Percentiles rank a stretch among this genome's conserved stretches.
phyloP scores from a whole-genome alignment of 2,113 vertebrate species.

The Stomatorhinus ivindoensis region DNA sequence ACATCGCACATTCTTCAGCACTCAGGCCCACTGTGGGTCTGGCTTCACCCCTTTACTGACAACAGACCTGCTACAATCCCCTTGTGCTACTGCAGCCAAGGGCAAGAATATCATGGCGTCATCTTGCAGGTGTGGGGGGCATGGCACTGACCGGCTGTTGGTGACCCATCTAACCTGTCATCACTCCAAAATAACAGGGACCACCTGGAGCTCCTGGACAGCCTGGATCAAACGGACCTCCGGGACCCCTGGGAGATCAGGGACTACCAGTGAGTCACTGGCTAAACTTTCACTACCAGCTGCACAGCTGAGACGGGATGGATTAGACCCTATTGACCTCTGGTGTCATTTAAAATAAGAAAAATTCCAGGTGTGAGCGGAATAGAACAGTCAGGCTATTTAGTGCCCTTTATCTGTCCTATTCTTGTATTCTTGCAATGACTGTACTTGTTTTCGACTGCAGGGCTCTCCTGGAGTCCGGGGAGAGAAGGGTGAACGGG shows the following conservation, averaged over 20 bases:
- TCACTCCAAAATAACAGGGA: conserved; percentile 58
- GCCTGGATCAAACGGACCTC: conserved; percentile 70
- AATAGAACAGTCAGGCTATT: not conserved
- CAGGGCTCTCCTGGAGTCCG: conserved; percentile 78
- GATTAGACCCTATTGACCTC: not conserved
- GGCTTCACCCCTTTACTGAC: not conserved
- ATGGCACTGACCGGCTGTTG: not conserved
- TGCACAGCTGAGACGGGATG: not conserved
- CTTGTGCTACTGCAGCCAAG: not conserved
- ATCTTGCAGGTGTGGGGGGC: not conserved
- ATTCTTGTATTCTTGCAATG: not conserved
- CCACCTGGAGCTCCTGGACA: conserved; percentile 81
- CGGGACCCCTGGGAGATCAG: conserved; percentile 76
- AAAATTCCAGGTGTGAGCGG: not conserved
- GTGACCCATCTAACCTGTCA: not conserved
- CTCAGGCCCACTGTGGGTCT: not conserved
- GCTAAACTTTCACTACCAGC: not conserved
- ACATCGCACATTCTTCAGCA: not conserved
- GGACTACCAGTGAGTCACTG: conserved; percentile 78
- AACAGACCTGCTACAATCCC: not conserved
- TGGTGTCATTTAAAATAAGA: not conserved
- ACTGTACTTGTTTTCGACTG: conserved; percentile 18
- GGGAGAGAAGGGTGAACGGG: conserved; percentile 88
- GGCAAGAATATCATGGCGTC: not conserved
- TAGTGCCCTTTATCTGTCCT: not conserved